Conservation (phyloP, 2,113 vertebrate species). For the Alethe castanea region DNA sequence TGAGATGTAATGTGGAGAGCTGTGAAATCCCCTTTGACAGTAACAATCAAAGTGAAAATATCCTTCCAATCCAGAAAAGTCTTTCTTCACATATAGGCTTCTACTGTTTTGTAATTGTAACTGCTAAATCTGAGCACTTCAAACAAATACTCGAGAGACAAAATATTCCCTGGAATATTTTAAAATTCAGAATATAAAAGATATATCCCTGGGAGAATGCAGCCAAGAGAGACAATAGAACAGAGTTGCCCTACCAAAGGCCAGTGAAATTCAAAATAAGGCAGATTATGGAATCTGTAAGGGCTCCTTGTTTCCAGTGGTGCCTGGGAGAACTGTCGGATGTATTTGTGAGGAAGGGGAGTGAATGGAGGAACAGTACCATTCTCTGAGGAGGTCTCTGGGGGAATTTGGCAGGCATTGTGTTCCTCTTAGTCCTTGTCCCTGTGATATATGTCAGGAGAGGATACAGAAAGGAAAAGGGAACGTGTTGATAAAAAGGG, state of each 20-base stretch:
- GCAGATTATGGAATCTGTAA: not conserved
- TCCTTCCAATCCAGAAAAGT: not conserved
- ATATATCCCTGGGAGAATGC: not conserved
- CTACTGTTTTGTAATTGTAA: not conserved
- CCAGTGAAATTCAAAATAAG: not conserved
- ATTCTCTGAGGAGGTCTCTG: not conserved
- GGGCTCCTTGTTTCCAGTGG: not conserved
- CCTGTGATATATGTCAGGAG: not conserved
- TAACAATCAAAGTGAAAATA: slow-evolving; percentile 18
- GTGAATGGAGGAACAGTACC: not conserved
- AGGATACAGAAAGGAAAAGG: not conserved
- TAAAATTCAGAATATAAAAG: not conserved
- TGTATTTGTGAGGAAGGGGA: not conserved
- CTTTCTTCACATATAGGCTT: not conserved
- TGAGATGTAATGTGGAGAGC: not conserved
- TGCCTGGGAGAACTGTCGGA: not conserved
- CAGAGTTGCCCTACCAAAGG: not conserved
- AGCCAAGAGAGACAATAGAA: not conserved
- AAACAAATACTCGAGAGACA: not conserved
- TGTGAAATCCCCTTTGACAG: slow-evolving; percentile 42
- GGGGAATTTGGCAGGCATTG: not conserved
- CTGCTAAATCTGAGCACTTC: not conserved
- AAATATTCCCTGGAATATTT: not conserved
- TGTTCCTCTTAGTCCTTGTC: not conserved
- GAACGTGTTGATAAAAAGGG: not conserved